Base-by-base conservation (phyloP, 2,888 invertebrate genomes). In the Eupithecia exiguata region DNA sequence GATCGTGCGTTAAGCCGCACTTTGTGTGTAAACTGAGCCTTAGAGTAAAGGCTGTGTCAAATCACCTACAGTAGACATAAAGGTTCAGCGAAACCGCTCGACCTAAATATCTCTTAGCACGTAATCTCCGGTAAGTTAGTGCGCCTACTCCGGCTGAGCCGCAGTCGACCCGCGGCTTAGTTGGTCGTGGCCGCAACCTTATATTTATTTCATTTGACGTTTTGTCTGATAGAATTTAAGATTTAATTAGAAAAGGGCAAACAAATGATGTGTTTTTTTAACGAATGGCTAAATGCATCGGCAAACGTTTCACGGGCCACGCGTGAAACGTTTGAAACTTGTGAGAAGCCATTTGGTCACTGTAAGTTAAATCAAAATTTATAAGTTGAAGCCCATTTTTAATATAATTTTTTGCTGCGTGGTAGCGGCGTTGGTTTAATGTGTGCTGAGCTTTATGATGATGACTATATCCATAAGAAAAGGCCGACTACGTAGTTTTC, bases 131-230 rank as follows among this genome's bases (percentile, higher is more conserved):
- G 72, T 75, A 70, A 72, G 75, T 70, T 70, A 70, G 72, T 58
- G 70, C 62, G 69, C 53, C 67, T 65, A 70, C 72, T 70, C 69
- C 36, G 58, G 35, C 62, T 70, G 74, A 73, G 76, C 76, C 58
- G 74, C 71, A 62, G 75, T 71, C 77, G 77, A 78, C 75, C 79
- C 77, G 38, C 53, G 71, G 72, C 71, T 79, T 71, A 79, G 71
- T 76, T 74, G 46, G 53, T 53, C 21, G 53, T 21, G 53, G 53
- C 12, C 53, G 35, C n/a, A 35, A 5, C 63, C 1, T 63, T 63
- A 63, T 53, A 53, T 63, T 63, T 36, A 63, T 35, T 63, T 18
- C 35, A 35, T 35, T 62, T 35, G 9, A 10, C 18, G 35, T n/a
- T 35, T n/a, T 36, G 61, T 62, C 4, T 6, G 63, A 63, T n/a